Base-by-base conservation (phyloP, 2,113 vertebrate genomes). In the Colistium nudipinnis region DNA sequence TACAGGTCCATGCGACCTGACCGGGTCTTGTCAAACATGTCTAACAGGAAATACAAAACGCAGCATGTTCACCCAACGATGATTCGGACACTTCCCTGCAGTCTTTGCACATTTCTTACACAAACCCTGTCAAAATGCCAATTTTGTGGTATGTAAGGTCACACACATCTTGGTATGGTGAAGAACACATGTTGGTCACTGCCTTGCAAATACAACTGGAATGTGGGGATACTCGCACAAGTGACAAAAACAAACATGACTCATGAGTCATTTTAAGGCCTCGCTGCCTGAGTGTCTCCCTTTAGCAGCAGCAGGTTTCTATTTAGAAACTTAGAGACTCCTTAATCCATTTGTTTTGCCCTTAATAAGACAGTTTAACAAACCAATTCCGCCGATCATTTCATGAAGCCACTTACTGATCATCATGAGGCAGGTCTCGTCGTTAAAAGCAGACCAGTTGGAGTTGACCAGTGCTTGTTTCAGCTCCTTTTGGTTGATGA, bases 371-470 rank as follows among this genome's bases (percentile, higher is more conserved):
- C n/a, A n/a, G n/a, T n/a, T n/a, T n/a, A n/a, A n/a, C n/a, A n/a
- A n/a, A n/a, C n/a, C n/a, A n/a, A n/a, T n/a, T n/a, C n/a, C n/a
- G n/a, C n/a, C n/a, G n/a, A n/a, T n/a, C 19, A 28, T n/a, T 51
- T 61, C 20, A 13, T 24, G 49, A 17, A 27, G 30, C 39, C 20
- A 94, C 97, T 96, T 86, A 99, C 97, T 99, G 75, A 98, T 93
- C 97, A 99, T 97, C 93, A 98, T 94, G 56, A 94, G 87, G 77
- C 97, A 98, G 1, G 96, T 98, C 87, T 99, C 96, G 0, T 98
- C 96, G 1, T 94, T 96, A 89, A 99, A 99, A 0, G 93, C 43
- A 0, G 96, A 95, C 95, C 95, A 97, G 91, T 99, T 98, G 85
- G 95, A 95, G 91, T 98, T 99, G 83, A 97, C 88, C 4, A 99